These are phyloP conservation scores for Hestina assimilis DNA, from an alignment of 1,140 invertebrate species.

Conservation along the genomic window DNA sequence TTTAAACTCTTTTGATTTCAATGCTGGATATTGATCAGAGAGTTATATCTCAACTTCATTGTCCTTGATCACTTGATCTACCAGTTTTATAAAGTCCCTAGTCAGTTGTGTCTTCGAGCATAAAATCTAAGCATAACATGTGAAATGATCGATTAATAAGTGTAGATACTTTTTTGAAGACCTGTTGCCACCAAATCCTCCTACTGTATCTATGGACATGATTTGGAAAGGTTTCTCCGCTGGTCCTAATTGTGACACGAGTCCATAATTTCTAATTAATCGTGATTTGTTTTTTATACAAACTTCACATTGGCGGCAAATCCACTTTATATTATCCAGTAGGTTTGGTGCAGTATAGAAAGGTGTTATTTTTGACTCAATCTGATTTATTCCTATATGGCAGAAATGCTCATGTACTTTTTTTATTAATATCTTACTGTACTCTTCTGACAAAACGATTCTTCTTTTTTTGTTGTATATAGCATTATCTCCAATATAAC, in stretches of 20 bases:
- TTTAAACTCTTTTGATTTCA: slow-evolving; percentile 35
- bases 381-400: slow-evolving; percentile 33
- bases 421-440: slow-evolving; percentile 35
- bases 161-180: slow-evolving; percentile 21
- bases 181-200: slow-evolving; percentile 19
- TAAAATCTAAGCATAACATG: slow-evolving; percentile 29
- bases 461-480: slow-evolving; percentile 26
- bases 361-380: slow-evolving; percentile 17
- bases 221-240: slow-evolving; percentile 31
- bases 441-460: slow-evolving; percentile 29
- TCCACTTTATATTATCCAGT: slow-evolving; percentile 14
- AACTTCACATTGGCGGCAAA: slow-evolving; percentile 21
- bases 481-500: slow-evolving; percentile 17
- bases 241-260: slow-evolving; percentile 26
- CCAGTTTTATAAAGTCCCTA: slow-evolving; percentile 32
- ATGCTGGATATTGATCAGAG: slow-evolving; percentile 38
- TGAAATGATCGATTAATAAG: slow-evolving; percentile 20
- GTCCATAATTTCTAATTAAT: slow-evolving; percentile 21
- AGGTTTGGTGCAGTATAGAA: slow-evolving; percentile 20
- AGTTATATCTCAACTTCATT: slow-evolving; percentile 30
- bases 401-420: slow-evolving; percentile 29
- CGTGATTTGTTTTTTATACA: slow-evolving; percentile 29
- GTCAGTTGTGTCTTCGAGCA: slow-evolving; percentile 36
- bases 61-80: slow-evolving; percentile 21
- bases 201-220: slow-evolving; percentile 34